Evolutionary conservation across 1,140 invertebrate species (phyloP).

Genomic region (Ooceraea biroi): DNA sequence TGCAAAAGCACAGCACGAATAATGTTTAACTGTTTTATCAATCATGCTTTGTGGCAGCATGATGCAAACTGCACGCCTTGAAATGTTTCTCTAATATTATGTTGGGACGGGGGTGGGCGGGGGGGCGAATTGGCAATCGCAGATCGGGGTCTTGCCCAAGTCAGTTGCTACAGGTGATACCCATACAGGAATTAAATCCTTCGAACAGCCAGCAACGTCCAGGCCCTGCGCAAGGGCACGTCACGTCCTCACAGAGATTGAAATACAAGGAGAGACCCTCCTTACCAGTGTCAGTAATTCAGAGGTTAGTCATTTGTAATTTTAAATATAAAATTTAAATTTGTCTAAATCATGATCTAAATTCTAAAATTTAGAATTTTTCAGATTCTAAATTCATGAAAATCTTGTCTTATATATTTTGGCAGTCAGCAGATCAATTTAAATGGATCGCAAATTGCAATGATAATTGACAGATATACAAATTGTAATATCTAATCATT

Average conservation of each 20-base stretch:
- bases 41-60: conserved; percentile 50
- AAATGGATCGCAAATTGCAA: neutral
- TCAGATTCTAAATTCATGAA: conserved; percentile 5
- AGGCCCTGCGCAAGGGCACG: conserved; percentile 81
- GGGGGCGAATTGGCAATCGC: conserved; percentile 77
- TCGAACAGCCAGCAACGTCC: conserved; percentile 83
- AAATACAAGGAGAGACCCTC: conserved; percentile 88
- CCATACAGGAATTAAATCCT: conserved; percentile 82
- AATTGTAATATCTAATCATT: neutral
- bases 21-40: conserved; percentile 14
- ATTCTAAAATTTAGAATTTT: too few species aligned
- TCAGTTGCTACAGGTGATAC: conserved; percentile 90
- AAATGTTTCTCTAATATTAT: conserved; percentile 79
- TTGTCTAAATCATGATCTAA: too few species aligned
- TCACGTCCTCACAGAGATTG: conserved; percentile 85
- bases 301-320: conserved; percentile 84
- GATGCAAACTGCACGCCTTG: conserved; percentile 67
- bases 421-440: conserved; percentile 32
- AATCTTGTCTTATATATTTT: conserved; percentile 10
- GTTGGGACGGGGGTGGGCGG: conserved; percentile 72
- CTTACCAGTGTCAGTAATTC: conserved; percentile 83
- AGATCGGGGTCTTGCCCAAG: conserved; percentile 97
- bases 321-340: too few species aligned
- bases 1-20: neutral
- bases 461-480: neutral